A percentile compares a stretch with the other conserved stretches of the same genome.
phyloP scores from a whole-genome alignment of 2,888 invertebrate species.

The Papilio gigon region DNA sequence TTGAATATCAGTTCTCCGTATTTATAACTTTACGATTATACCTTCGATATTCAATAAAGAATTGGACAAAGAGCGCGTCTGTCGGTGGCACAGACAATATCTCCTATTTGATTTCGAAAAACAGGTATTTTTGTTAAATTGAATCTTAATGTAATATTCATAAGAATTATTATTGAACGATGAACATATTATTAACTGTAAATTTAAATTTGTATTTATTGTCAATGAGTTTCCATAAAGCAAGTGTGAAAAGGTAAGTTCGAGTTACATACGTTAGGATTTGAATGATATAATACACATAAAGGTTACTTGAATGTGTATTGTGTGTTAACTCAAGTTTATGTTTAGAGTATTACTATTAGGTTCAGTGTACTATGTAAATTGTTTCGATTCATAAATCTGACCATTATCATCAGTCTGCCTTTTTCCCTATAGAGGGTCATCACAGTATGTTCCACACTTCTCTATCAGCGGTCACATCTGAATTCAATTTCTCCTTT shows the following conservation, averaged over 20 bases:
- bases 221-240: constrained; percentile 60
- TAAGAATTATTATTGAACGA: constrained; percentile 8
- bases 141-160: not conserved
- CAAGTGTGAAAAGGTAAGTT: constrained; percentile 56
- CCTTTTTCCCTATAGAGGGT: no score
- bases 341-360: constrained; percentile 24
- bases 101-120: constrained; percentile 8
- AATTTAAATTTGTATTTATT: constrained; percentile 47
- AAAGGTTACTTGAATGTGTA: constrained; percentile 36
- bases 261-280: constrained; percentile 56
- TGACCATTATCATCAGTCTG: no score
- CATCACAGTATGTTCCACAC: no score
- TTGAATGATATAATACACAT: constrained; percentile 37
- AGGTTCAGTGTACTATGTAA: not conserved
- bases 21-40: constrained; percentile 71
- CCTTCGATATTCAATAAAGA: constrained; percentile 73
- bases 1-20: constrained; percentile 68
- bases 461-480: no score
- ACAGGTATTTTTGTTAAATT: not conserved
- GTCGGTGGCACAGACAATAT: constrained; percentile 35
- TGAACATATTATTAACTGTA: constrained; percentile 1
- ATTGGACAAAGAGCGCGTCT: constrained; percentile 60
- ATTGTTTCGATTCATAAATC: not conserved
- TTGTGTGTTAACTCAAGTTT: constrained; percentile 38
- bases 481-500: no score